phyloP scores from a whole-genome alignment of 2,113 vertebrate species.

The Engraulis encrasicolus region DNA sequence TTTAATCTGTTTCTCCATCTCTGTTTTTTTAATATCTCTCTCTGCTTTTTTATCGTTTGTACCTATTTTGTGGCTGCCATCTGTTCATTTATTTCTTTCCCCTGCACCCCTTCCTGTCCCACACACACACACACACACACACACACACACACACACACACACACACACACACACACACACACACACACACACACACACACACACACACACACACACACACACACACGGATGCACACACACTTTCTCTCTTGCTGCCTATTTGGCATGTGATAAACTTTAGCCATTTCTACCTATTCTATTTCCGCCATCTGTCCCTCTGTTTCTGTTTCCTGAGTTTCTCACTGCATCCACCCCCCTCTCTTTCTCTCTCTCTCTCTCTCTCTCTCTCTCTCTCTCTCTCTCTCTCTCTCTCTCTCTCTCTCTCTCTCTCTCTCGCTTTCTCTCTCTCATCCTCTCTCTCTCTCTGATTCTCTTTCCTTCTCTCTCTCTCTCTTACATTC shows the following conservation, averaged over 20 bases:
- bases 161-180: background rate
- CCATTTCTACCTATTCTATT: background rate
- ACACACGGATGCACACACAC: background rate
- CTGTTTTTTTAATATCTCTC: background rate
- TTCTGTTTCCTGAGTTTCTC: conserved; percentile 3
- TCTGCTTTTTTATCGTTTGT: background rate
- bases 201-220: background rate
- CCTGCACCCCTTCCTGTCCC: background rate
- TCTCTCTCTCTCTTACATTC: conserved; percentile 32
- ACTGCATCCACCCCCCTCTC: conserved; percentile 34
- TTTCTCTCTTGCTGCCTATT: background rate
- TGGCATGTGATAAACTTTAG: background rate
- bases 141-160: background rate
- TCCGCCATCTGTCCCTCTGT: background rate
- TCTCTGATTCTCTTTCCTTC: conserved; percentile 33
- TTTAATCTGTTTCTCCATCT: background rate
- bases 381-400: conserved; percentile 37
- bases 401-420: conserved; percentile 37
- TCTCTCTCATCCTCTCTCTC: conserved; percentile 16
- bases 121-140: background rate
- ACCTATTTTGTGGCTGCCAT: background rate
- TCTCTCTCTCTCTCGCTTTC: background rate
- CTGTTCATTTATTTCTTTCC: background rate
- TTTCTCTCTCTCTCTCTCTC: conserved; percentile 29
- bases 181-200: background rate